Percentiles rank a stretch among this genome's conserved stretches.
Conservation (phyloP, 2,113 vertebrate species). For the Dicrurus megarhynchus region DNA sequence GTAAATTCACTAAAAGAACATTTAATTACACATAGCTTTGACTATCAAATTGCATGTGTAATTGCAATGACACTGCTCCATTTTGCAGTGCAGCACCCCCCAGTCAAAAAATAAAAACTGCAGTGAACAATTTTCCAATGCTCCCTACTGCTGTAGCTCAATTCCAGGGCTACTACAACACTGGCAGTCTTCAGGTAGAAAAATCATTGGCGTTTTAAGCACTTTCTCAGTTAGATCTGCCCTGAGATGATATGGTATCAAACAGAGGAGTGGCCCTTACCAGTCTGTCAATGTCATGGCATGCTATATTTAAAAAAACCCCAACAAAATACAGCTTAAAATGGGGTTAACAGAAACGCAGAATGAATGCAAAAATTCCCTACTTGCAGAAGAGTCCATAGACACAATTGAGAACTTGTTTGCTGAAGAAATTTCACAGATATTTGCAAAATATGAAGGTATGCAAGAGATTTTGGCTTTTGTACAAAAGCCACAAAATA, state of each 20-base stretch:
- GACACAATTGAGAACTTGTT: not conserved
- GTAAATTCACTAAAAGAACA: not conserved
- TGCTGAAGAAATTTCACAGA: not conserved
- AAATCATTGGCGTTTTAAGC: not conserved
- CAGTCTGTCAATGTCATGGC: not conserved
- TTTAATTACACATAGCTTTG: not conserved
- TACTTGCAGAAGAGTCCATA: not conserved
- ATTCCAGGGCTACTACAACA: not conserved
- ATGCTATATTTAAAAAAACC: accelerated
- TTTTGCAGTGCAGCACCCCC: not conserved
- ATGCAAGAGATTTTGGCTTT: not conserved
- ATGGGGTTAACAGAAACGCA: not conserved
- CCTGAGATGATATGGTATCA: not conserved
- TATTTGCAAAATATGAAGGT: not conserved
- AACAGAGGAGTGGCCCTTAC: not conserved
- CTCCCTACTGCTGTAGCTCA: not conserved
- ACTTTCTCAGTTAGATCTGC: not conserved
- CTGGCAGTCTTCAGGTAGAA: not conserved
- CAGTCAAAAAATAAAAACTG: not conserved
- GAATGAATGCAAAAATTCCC: not conserved
- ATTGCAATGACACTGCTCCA: not conserved
- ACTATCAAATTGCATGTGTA: not conserved
- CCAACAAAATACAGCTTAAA: too few relatives aligned
- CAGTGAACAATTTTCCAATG: not conserved
- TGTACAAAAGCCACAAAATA: not conserved